Conservation (phyloP, 2,113 vertebrate genomes). For the Sarotherodon lohbergeri region DNA sequence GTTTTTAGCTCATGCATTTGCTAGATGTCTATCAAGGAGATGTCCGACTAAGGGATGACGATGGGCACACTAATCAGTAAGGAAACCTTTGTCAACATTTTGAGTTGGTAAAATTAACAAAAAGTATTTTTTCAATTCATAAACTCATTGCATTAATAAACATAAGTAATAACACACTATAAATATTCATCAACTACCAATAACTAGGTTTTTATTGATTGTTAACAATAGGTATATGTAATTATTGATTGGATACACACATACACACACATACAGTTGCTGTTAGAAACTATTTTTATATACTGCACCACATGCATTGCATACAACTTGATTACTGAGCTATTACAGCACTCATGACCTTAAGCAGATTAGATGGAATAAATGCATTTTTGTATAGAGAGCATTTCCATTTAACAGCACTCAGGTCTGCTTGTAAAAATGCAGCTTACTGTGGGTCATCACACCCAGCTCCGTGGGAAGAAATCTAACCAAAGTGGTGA, state of each 20-base stretch:
- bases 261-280: not conserved
- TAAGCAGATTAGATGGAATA: not conserved
- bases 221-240: not conserved
- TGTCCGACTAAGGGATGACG: not conserved
- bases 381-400: not conserved
- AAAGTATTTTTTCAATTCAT: not conserved
- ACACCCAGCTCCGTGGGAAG: not conserved
- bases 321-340: not conserved
- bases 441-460: not conserved
- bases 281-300: not conserved
- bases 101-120: not conserved
- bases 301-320: not conserved
- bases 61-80: not conserved
- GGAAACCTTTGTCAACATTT: not conserved
- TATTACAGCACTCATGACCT: not conserved
- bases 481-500: not conserved
- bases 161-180: not conserved
- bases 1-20: not conserved
- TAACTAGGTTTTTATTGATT: not conserved
- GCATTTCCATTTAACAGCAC: not conserved
- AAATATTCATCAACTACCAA: not conserved
- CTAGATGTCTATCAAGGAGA: not conserved
- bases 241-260: not conserved
- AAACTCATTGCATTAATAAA: not conserved
- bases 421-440: not conserved